Base-by-base conservation (phyloP, 2,888 invertebrate genomes). In the Penaeus monodon region DNA sequence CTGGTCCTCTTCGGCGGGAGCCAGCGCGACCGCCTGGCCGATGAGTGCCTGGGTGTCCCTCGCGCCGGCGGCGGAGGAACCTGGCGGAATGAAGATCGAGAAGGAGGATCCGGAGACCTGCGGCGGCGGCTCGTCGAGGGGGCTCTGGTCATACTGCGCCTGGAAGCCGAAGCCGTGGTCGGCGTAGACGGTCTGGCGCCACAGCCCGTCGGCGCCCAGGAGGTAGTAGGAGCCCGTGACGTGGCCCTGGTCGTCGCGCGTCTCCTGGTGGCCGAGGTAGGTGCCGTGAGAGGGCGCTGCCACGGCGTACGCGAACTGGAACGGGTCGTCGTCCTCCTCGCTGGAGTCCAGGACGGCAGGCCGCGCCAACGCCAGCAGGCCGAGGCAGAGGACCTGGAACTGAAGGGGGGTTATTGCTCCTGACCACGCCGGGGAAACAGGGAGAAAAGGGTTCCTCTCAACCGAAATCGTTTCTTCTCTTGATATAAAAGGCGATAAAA, bases 201-300 rank as follows among this genome's bases (percentile, higher is more conserved):
- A 85, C 22, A 80, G 63, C 2, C 85, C 85, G 64, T 85, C 85
- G 33, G 85, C 64, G 20, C 80, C 73, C 63, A 85, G 64, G 8
- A 80, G 65, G 63, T 80, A 85, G 49, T 85, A 85, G 27, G 85
- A 85, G 14, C 85, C 85, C 24, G 73, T 64, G 27, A 73, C 73
- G n/a, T 49, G 70, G 24, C 85, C 85, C 27, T 68, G 44, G 6
- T 81, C 73, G 57, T 81, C 73, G 27, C 73, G 73, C 14, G 81
- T 85, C 29, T 79, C 70, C 33, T 74, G 80, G 81, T 85, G 85
- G 24, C 85, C 85, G 65, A 73, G 85, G 65, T 76, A 83, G 83
- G 57, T 79, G 49, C 68, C 68, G 66, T 81, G 81, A 7, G 66
- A 66, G 24, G 81, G 81, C 12, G 68, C 33, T 8, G 81, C 81